phyloP scores from a whole-genome alignment of 2,888 invertebrate genomes.

The Palloptera scutellata region DNA sequence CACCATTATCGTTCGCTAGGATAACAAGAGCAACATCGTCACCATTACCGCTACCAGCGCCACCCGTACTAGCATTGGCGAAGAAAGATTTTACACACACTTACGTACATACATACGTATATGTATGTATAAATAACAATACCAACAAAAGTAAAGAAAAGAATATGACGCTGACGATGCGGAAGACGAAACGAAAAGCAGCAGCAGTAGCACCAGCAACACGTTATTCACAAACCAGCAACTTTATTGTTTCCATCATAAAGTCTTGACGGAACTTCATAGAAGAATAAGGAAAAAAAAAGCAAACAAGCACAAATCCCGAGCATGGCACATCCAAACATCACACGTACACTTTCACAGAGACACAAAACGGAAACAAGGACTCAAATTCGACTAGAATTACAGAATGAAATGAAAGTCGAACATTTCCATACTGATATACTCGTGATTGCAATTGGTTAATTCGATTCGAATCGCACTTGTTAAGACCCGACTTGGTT shows the following conservation, averaged over 20 bases:
- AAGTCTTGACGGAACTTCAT: constrained; percentile 32
- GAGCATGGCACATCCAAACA: constrained; percentile 10
- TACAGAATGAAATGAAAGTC: too few relatives aligned
- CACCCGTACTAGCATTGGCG: too few relatives aligned
- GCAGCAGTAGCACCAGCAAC: not conserved
- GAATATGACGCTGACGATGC: not conserved
- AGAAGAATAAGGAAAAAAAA: constrained; percentile 11
- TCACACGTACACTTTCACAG: constrained; percentile 17
- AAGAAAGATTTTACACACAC: not conserved
- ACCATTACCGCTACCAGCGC: not conserved
- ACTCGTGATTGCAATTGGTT: too few relatives aligned
- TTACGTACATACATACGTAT: constrained; percentile 7
- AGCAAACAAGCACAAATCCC: constrained; percentile 8
- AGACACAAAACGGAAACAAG: not conserved
- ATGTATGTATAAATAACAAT: constrained; percentile 10
- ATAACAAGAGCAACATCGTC: constrained; percentile 5
- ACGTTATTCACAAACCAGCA: constrained; percentile 20
- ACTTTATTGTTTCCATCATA: constrained; percentile 38
- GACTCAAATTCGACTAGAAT: not conserved
- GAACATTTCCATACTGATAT: too few relatives aligned
- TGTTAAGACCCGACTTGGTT: too few relatives aligned
- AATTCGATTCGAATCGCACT: too few relatives aligned
- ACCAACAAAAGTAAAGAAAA: constrained; percentile 26
- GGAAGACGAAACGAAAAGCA: not conserved
- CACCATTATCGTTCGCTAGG: constrained; percentile 21